These are phyloP conservation scores for Cyclina sinensis DNA, from an alignment of 1,140 invertebrate genomes.

Conservation along the genomic window DNA sequence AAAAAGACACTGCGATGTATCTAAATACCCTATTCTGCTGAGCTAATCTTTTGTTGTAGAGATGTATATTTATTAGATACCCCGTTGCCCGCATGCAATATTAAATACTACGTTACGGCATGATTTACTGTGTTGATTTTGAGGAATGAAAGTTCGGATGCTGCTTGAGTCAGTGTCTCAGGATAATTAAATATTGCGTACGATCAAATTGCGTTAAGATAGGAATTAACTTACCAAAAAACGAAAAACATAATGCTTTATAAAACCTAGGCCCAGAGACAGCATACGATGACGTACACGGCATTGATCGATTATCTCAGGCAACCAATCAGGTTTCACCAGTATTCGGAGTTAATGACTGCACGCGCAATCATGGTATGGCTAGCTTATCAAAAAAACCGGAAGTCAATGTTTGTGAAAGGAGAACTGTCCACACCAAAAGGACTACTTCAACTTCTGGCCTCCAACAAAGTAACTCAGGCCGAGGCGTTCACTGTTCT, in stretches of 20 bases:
- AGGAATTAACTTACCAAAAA: no score
- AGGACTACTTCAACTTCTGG: slow-evolving; percentile 4
- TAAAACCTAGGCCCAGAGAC: not conserved
- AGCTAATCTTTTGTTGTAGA: no score
- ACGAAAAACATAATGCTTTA: no score
- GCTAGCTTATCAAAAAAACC: slow-evolving; percentile 47
- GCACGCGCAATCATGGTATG: slow-evolving; percentile 46
- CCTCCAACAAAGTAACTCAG: not conserved
- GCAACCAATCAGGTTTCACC: slow-evolving; percentile 46
- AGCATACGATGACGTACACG: slow-evolving; percentile 5
- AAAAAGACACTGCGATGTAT: no score
- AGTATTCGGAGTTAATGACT: slow-evolving; percentile 26
- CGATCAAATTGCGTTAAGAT: no score
- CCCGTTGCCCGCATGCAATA: no score
- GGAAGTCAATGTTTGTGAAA: slow-evolving; percentile 6
- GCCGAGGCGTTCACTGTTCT: slow-evolving; percentile 31
- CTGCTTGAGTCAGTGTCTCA: not conserved
- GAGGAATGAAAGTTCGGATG: no score
- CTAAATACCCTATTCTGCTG: no score
- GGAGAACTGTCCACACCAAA: slow-evolving; percentile 10
- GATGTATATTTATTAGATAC: no score
- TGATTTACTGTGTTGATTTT: no score
- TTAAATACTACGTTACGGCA: no score
- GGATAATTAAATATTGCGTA: no score
- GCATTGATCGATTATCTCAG: slow-evolving; percentile 19